Evolutionary conservation across 2,113 vertebrate species (phyloP), one percentile per base, ranked within the genome.

Genomic region (Perca flavescens): DNA sequence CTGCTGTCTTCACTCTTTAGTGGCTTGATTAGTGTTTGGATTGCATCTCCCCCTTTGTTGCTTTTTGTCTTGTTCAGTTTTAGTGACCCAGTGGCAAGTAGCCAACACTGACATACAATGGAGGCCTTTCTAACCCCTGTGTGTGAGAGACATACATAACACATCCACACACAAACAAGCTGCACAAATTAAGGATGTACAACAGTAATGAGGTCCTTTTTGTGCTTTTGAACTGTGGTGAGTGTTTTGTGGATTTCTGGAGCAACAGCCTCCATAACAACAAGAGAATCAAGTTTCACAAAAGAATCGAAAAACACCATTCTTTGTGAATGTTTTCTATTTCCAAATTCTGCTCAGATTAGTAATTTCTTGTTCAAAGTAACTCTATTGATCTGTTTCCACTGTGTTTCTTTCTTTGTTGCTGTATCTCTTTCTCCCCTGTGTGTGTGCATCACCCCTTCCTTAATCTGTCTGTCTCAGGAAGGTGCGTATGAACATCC

Each of bases 401-500:
- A 21, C 7, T 5, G 22, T 47, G n/a, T 46, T 10, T 57, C 2
- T 83, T 16, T 11, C 1, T 9, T 14, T 69, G 19, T n/a, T 17
- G 7, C 36, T 73, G 34, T n/a, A 13, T 65, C 6, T 73, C 2
- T 40, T 50, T 69, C 21, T 53, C 4, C 15, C 22, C 16, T n/a
- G 13, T 58, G 15, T 4, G 15, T 5, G 2, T 58, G 2, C 53
- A 21, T 65, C 47, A 10, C 7, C 53, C 36, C 40, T 46, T 10
- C 15, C 3, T 83, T 50, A 46, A 57, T 71, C 22, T 70, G 67
- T 88, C 60, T 92, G 53, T 77, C 60, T 65, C 94, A 99, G 98
- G 74, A 97, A 95, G 85, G 95, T 99, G 82, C 96, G 94, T 80
- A 98, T 99, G 97, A 96, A 97, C 53, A 91, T 99, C 86, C 79